Conservation (phyloP, 1,140 invertebrate species). For the Polypedilum vanderplanki region DNA sequence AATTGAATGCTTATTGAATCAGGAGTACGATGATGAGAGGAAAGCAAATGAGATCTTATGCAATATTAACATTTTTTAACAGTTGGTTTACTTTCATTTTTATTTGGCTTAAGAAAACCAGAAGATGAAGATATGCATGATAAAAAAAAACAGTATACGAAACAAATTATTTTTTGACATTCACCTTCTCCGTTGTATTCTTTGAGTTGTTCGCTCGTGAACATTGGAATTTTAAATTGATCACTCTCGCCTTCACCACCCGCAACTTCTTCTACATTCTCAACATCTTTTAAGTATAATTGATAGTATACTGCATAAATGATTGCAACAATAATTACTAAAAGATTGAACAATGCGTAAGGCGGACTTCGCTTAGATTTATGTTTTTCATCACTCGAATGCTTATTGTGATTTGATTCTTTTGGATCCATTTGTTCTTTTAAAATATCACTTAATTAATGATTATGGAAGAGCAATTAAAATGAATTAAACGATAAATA, state of each 20-base stretch:
- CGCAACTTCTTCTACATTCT: neutral
- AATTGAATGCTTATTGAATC: no score
- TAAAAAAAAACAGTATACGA: no score
- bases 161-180: no score
- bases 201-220: neutral
- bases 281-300: neutral
- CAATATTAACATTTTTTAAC: no score
- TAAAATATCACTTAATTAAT: neutral
- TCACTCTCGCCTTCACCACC: neutral
- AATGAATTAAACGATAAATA: neutral
- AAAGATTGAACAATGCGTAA: conserved; percentile 6
- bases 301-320: neutral
- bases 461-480: neutral
- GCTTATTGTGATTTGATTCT: neutral
- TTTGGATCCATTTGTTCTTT: neutral
- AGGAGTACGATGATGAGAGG: no score
- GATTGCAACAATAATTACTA: neutral
- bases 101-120: no score
- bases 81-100: no score
- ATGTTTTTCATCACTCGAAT: neutral
- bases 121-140: no score
- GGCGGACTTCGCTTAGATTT: neutral
- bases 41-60: no score
- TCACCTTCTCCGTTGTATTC: neutral
- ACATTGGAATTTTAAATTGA: conserved; percentile 2